Evolutionary conservation across 2,888 invertebrate species (phyloP).

Genomic region (Spialia ferax): DNA sequence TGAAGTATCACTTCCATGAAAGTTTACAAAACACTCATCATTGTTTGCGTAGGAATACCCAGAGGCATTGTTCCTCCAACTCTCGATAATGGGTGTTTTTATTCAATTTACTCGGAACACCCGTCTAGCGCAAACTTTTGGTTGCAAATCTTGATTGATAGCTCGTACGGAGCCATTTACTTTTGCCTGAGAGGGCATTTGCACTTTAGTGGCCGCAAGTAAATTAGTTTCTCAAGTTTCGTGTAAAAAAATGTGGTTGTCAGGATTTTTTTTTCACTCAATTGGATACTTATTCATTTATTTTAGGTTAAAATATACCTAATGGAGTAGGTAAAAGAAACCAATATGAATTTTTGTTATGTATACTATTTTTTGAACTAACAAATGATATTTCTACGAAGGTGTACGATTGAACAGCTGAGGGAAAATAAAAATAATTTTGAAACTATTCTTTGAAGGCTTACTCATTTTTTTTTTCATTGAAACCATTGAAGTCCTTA

Average conservation of each 20-base stretch:
- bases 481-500: too few species aligned
- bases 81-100: conserved; percentile 60
- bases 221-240: conserved; percentile 6
- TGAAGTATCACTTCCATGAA: conserved; percentile 23
- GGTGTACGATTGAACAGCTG: too few species aligned
- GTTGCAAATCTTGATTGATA: conserved; percentile 81
- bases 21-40: conserved; percentile 28
- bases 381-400: too few species aligned
- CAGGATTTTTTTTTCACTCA: not conserved
- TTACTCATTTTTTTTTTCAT: too few species aligned
- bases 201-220: conserved; percentile 9
- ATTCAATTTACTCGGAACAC: conserved; percentile 73
- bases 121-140: conserved; percentile 65
- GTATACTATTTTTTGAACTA: too few species aligned
- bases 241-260: not conserved
- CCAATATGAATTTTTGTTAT: too few species aligned
- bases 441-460: too few species aligned
- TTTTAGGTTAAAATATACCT: too few species aligned
- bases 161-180: conserved; percentile 72
- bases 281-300: not conserved
- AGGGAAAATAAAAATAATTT: too few species aligned
- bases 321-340: too few species aligned
- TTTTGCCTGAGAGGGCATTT: conserved; percentile 47
- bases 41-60: conserved; percentile 29
- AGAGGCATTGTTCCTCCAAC: conserved; percentile 26